A percentile compares a stretch with the other conserved stretches of the same genome.
Conservation (phyloP, 2,888 invertebrate genomes). For the Aphelenchoides bicaudatus region DNA sequence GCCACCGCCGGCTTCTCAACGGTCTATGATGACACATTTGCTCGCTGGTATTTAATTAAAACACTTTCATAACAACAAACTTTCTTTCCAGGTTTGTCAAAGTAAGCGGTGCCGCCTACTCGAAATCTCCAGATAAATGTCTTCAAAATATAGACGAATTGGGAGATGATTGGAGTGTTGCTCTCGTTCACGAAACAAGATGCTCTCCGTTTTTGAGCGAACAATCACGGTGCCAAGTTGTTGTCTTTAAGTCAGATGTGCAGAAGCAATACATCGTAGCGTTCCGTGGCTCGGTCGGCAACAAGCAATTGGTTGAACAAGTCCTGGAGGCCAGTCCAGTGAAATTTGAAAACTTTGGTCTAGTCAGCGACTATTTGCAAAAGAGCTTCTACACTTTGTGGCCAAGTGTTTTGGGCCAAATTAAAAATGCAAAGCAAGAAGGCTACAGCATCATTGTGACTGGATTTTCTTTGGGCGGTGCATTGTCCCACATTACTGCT, state of each 20-base stretch:
- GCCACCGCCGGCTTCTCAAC: too few relatives aligned
- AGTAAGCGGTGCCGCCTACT: neutral
- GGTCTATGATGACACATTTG: too few relatives aligned
- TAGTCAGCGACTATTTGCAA: neutral
- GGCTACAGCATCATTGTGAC: slow-evolving; percentile 3
- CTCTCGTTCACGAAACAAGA: neutral
- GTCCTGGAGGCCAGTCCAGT: neutral
- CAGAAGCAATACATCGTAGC: neutral
- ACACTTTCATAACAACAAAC: too few relatives aligned
- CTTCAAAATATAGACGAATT: neutral
- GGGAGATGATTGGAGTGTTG: slow-evolving; percentile 1
- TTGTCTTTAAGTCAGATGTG: slow-evolving; percentile 1
- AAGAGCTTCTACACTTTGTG: neutral
- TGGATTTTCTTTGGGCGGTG: slow-evolving; percentile 13
- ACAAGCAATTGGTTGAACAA: neutral
- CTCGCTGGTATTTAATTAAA: too few relatives aligned
- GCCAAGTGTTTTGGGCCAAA: neutral
- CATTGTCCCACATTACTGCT: neutral
- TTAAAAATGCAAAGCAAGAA: neutral
- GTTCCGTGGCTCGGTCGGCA: slow-evolving; percentile 1
- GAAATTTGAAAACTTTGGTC: neutral
- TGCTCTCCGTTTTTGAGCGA: neutral
- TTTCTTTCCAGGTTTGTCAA: too few relatives aligned
- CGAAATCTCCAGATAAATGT: neutral
- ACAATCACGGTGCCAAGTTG: neutral